Base-by-base conservation (phyloP, 2,888 invertebrate genomes). In the Slavum lentiscoides region DNA sequence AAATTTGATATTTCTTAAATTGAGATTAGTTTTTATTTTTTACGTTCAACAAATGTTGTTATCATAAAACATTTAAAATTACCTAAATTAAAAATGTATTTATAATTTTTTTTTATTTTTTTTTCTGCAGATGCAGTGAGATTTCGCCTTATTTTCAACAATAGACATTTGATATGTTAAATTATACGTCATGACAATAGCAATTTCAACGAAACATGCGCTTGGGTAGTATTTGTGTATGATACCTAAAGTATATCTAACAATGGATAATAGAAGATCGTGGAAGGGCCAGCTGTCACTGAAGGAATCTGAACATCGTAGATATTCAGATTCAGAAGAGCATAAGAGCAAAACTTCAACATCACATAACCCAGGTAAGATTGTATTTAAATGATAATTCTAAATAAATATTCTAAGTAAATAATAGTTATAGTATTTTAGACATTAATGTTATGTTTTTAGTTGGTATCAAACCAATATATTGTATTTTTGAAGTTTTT, bases 271-370 rank as follows among this genome's bases (percentile, higher is more conserved):
- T n/a, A 80, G 80, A 80, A 80, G 66, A 66, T 72, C 80, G n/a
- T 80, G 80, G 80, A 80, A 80, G 43, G 80, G 80, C 0, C 80
- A 80, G 64, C 15, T 80, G 72, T 84, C 84, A 11, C 83, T 83
- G 19, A 84, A 84, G 61, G 84, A 85, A 74, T 82, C 84, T 59
- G 84, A 83, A 43, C 84, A 83, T 61, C 83, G 85, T 67, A 70
- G 85, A 21, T 85, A 84, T 83, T 85, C 85, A 37, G 85, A 85
- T 83, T 85, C 85, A 23, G 85, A 85, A 82, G 85, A 85, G 58
- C 82, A 83, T 76, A 67, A 84, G 83, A 55, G 83, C 75, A 61
- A 84, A 84, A 74, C 76, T 82, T 62, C 82, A 69, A 21, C 43
- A 59, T 55, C 84, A 82, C 82, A 82, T 83, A 82, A 84, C 83